Evolutionary conservation across 2,797 vertebrate genomes (phyloP).

Genomic region (Prunella strophiata): DNA sequence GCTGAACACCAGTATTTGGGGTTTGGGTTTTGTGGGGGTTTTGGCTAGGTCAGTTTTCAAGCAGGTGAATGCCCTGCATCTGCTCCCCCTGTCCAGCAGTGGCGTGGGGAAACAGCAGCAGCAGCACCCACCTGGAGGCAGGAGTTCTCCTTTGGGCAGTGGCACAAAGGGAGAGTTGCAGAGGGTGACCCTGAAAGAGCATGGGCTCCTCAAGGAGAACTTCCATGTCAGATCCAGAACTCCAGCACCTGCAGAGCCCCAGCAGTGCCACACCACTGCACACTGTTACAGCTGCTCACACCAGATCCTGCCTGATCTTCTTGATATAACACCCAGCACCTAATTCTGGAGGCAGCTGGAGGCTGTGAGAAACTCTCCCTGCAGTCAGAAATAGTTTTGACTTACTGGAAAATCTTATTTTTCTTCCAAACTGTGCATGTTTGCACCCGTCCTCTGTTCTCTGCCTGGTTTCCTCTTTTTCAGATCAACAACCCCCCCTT

Average conservation of each 20-base stretch:
- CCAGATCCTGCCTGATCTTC: neutral
- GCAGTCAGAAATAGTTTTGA: neutral
- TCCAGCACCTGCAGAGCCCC: neutral
- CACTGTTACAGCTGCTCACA: neutral
- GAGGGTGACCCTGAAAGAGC: neutral
- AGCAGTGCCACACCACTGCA: neutral
- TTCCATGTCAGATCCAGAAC: neutral
- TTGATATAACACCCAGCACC: neutral
- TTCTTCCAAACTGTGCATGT: neutral
- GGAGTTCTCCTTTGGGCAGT: neutral
- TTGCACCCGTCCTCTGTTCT: neutral
- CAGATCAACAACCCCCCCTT: neutral
- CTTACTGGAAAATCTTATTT: neutral
- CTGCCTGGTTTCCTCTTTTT: neutral
- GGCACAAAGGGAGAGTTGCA: neutral
- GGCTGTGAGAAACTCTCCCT: neutral
- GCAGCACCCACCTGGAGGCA: neutral
- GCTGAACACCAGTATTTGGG: fast-evolving
- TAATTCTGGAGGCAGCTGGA: neutral
- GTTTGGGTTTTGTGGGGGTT: neutral
- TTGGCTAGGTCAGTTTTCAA: neutral
- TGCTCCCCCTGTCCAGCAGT: neutral
- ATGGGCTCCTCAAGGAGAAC: fast-evolving
- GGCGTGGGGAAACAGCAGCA: neutral
- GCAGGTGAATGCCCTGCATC: neutral